Evolutionary conservation across 2,888 invertebrate species (phyloP), one percentile per base, ranked within the genome.

Genomic region (Auanema freiburgensis): DNA sequence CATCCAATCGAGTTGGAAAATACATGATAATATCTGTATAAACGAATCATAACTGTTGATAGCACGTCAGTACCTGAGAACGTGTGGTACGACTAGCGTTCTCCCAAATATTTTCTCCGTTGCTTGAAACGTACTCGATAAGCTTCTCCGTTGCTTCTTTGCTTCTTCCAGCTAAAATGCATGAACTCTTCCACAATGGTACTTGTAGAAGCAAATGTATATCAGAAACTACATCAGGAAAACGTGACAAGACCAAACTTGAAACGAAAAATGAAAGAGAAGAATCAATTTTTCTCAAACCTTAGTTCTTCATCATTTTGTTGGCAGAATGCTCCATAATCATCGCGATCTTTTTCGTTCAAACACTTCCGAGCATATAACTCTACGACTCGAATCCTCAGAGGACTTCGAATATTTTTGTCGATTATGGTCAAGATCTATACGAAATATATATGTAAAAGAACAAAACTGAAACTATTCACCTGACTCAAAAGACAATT

Each of bases 401-500:
- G 11, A 18, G 57, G 53, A 46, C 49, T 63, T 8, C 50, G 33
- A 42, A 49, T 57, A 25, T 63, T 54, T 33, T 25, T 21, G 12
- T 58, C 63, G 33, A 63, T 49, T 8, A 58, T 12, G 10, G 52
- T 23, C 11, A 63, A 43, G 12, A 63, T 42, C 63, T 63, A n/a
- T n/a, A n/a, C n/a, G 52, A 16, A 57, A 52, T 10, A 42, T 10
- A 42, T 25, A 51, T 11, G 11, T 51, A 51, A 51, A 43, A 43
- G 11, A 43, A 21, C 3, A 3, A 46, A 4, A 12, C 6, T 16
- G 21, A 12, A 3, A 46, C n/a, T 23, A 25, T 44, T 25, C 12
- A 66, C 72, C 66, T 72, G 68, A 18, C 67, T 63, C 42, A 72
- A 52, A 57, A 72, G 59, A 58, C 70, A 66, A 23, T 72, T 67